These are phyloP conservation scores for Ornithorhynchus anatinus DNA, from an alignment of 2,113 vertebrate species.

Conservation along the genomic window DNA sequence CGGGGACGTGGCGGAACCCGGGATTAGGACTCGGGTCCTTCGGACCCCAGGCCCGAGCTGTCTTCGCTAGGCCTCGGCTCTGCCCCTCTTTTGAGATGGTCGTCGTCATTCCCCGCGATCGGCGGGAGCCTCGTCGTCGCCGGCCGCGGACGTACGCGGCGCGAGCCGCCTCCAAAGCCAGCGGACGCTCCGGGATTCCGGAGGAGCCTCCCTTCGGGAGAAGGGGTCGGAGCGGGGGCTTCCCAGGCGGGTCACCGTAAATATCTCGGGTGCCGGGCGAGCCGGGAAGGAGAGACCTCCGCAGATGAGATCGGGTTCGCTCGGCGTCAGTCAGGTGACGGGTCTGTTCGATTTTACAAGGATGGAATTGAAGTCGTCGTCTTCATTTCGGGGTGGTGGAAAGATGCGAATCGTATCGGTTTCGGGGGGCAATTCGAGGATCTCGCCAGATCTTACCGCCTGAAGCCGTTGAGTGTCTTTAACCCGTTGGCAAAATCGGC, in stretches of 20 bases:
- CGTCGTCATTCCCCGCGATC: conserved; percentile 11
- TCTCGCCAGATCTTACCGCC: conserved; percentile 3
- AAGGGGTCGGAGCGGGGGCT: conserved; percentile 28
- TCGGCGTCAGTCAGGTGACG: neutral
- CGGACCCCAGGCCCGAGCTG: too few relatives aligned
- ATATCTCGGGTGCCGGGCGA: conserved; percentile 40
- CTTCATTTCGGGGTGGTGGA: conserved; percentile 12
- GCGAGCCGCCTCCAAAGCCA: too few relatives aligned
- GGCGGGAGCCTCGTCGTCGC: conserved; percentile 5
- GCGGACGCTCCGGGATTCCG: neutral
- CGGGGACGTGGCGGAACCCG: too few relatives aligned
- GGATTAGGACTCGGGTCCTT: too few relatives aligned
- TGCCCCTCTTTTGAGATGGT: too few relatives aligned
- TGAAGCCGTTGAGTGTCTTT: conserved; percentile 3
- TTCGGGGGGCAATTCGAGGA: neutral
- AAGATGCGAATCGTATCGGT: neutral
- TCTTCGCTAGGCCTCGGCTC: too few relatives aligned
- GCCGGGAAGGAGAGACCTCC: neutral
- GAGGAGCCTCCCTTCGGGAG: neutral
- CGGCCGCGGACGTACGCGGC: conserved; percentile 12
- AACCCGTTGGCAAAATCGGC: neutral
- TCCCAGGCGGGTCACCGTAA: conserved; percentile 28
- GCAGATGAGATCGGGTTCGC: neutral
- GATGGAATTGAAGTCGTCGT: neutral
- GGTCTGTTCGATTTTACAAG: neutral